Evolutionary conservation across 2,797 vertebrate species (phyloP), one percentile per base, ranked within the genome.

Genomic region (Cottoperca gobio): DNA sequence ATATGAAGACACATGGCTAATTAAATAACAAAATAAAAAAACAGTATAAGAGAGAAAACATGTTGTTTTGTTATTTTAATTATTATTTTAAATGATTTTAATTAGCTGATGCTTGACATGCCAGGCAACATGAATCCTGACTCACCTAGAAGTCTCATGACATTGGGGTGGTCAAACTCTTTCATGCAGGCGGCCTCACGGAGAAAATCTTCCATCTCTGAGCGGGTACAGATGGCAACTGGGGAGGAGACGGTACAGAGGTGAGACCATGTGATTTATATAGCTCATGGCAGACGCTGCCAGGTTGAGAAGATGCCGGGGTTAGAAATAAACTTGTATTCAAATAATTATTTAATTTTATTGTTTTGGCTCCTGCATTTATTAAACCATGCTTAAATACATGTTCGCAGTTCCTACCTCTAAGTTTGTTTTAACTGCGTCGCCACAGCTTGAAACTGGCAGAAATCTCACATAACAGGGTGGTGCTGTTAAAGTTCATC

Each of bases 181-280:
- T 97, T 98, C 97, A 98, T 98, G 86, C 97, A 97, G 57, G 96
- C 96, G 0, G 97, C 97, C 68, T 98, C 97, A 0, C 96, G 94
- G 17, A 98, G 94, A 78, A 98, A 98, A 35, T 97, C 97, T 60
- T 98, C 97, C 96, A 98, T 96, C 88, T 97, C 97, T 0, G 95
- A 95, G 26, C 97, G 95, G 0, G 96, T 97, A 42, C 97, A 97
- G 92, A 97, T 97, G 57, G 97, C 96, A 31, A 97, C 97, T 97
- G 73, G 28, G 59, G 61, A 72, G 39, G 28, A 79, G 54, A 90
- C 0, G 19, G 52, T 11, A 6, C 24, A 65, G 35, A 57, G 28
- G 73, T 73, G 40, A 79, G 70, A 26, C 28, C 0, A 1, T 28
- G 45, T 33, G 46, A 19, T 46, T 73, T 40, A 0, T 57, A 2